phyloP scores from a whole-genome alignment of 2,113 vertebrate genomes.

The Strix uralensis region DNA sequence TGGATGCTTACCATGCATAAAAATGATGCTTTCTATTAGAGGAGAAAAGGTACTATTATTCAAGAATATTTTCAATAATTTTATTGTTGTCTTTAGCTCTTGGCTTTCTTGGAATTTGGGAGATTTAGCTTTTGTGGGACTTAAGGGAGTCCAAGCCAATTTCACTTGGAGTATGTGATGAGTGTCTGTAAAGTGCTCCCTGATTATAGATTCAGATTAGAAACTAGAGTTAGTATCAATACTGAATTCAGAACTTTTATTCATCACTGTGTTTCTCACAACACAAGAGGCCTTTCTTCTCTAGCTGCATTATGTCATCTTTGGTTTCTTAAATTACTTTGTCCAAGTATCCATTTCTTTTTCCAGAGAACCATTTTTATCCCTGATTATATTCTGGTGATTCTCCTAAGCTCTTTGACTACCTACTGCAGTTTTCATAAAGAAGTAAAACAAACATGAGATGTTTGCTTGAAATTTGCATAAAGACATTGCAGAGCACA shows the following conservation, averaged over 20 bases:
- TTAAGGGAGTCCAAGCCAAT: background rate
- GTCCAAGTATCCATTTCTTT: background rate
- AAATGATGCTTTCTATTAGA: background rate
- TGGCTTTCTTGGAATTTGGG: background rate
- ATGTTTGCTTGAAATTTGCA: background rate
- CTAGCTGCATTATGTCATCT: background rate
- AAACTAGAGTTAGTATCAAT: background rate
- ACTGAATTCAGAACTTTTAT: background rate
- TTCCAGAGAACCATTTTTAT: background rate
- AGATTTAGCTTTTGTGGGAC: background rate
- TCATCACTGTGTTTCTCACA: background rate
- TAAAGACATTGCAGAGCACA: background rate
- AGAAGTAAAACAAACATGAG: background rate
- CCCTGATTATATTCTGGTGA: background rate
- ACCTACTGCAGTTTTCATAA: background rate
- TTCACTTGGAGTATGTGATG: background rate
- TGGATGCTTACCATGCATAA: background rate
- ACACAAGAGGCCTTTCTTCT: background rate
- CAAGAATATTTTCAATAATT: background rate
- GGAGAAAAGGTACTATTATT: background rate
- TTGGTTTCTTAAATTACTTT: background rate
- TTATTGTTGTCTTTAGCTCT: background rate
- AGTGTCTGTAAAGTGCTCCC: background rate
- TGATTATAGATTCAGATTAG: background rate
- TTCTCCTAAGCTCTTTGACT: background rate